Evolutionary conservation across 2,113 vertebrate genomes (phyloP), one percentile per base, ranked within the genome.

Genomic region (Malurus melanocephalus): DNA sequence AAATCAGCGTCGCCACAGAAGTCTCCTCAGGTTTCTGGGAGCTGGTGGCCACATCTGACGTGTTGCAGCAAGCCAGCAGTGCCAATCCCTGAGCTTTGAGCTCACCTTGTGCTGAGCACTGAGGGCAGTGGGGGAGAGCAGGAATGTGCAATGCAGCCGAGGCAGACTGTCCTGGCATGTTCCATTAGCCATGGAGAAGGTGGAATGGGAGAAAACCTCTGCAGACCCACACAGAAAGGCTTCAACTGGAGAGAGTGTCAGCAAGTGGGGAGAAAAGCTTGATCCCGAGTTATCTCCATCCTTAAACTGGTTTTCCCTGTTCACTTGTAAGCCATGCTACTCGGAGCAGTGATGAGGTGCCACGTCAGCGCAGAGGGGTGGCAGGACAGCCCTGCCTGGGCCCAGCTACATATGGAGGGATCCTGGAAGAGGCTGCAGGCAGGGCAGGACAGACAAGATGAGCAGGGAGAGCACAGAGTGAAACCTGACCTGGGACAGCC

Each of bases 21-120:
- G 72, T 33, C 73, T 84, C 75, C 85, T 89, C 51, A 9, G 71
- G 53, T 84, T 88, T 80, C 71, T 67, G 80, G 83, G 73, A 84
- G 59, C 35, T n/a, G 33, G 64, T 52, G 89, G 87, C 75, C 85
- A 62, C 43, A 66, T 60, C 35, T 60, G 89, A 80, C 0, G 2
- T 7, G 46, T 6, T 53, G 60, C 78, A 87, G 85, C 43, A 59
- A 85, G 52, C 81, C 49, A 84, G 80, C 61, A 88, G 60, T 75
- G 69, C 26, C 69, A 53, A 24, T 7, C 19, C 17, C 74, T 24
- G 46, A 81, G 84, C 51, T 1, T 2, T 12, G 56, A n/a, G 85
- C 81, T 92, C 82, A 38, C 23, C 72, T 62, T 9, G 38, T 22
- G 30, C 21, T 30, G 46, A 55, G 38, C 28, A 51, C 55, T 2